Conservation (phyloP, 1,140 invertebrate species). For the Hormaphis cornu region DNA sequence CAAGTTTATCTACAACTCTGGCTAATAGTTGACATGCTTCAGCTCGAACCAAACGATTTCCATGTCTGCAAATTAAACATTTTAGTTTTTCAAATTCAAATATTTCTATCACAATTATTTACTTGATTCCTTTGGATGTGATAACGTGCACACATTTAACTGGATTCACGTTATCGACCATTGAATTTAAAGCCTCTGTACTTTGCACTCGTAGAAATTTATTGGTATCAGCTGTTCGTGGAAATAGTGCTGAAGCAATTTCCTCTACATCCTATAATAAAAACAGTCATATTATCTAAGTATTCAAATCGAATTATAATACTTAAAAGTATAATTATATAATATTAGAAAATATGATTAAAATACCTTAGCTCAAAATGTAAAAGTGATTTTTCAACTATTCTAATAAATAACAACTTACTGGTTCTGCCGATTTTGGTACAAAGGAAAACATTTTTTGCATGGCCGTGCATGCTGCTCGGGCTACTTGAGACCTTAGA, state of each 20-base stretch:
- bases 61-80: slow-evolving; percentile 56
- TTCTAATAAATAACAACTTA: slow-evolving; percentile 10
- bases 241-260: slow-evolving; percentile 64
- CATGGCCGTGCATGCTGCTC: slow-evolving; percentile 69
- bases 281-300: too few relatives aligned
- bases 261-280: slow-evolving; percentile 72
- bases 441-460: slow-evolving; percentile 57
- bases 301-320: too few relatives aligned
- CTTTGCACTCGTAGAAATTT: slow-evolving; percentile 82
- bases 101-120: slow-evolving; percentile 39
- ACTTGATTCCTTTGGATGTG: slow-evolving; percentile 54
- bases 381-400: too few relatives aligned
- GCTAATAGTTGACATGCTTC: slow-evolving; percentile 68
- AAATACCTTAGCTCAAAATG: too few relatives aligned
- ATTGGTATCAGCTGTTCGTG: slow-evolving; percentile 84
- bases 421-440: slow-evolving; percentile 7
- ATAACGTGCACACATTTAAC: slow-evolving; percentile 51
- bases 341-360: too few relatives aligned
- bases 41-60: slow-evolving; percentile 73
- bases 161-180: slow-evolving; percentile 61
- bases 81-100: slow-evolving; percentile 25
- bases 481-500: slow-evolving; percentile 79
- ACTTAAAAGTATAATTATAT: too few relatives aligned
- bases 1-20: slow-evolving; percentile 55
- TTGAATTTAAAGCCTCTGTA: slow-evolving; percentile 65